These are phyloP conservation scores for Mycteria americana DNA, from an alignment of 2,797 vertebrate genomes.

Conservation along the genomic window DNA sequence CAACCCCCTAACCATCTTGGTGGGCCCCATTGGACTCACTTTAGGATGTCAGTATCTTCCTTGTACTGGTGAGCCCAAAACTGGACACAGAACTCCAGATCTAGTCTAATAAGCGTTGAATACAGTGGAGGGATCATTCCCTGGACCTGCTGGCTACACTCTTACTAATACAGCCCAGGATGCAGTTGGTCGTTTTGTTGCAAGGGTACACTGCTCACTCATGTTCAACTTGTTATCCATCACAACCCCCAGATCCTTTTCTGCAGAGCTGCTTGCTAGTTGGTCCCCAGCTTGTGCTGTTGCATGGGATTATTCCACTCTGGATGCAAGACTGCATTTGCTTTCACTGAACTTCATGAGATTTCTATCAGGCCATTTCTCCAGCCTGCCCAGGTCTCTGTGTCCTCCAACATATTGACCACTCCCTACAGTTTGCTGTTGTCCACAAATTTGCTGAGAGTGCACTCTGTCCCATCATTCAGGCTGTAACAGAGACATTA, in stretches of 20 bases:
- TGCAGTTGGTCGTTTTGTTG: background rate
- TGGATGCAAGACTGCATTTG: background rate
- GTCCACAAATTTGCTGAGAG: background rate
- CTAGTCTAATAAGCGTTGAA: background rate
- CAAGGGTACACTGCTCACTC: background rate
- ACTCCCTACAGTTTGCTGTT: background rate
- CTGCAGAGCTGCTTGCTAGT: background rate
- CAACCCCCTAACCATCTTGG: background rate
- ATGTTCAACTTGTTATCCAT: background rate
- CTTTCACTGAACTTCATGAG: background rate
- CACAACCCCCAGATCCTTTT: background rate
- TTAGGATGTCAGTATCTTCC: background rate
- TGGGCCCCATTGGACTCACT: rapidly evolving
- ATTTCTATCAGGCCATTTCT: background rate
- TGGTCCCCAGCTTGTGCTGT: background rate
- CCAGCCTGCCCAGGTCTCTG: background rate
- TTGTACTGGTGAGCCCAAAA: background rate
- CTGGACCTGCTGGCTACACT: background rate
- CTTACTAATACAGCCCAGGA: background rate
- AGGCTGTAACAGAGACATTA: background rate
- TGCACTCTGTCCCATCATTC: background rate
- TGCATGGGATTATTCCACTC: background rate
- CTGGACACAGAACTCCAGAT: background rate
- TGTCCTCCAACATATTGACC: background rate
- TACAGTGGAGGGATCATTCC: background rate